Base-by-base conservation (phyloP, 2,113 vertebrate genomes). In the Guaruba guarouba region DNA sequence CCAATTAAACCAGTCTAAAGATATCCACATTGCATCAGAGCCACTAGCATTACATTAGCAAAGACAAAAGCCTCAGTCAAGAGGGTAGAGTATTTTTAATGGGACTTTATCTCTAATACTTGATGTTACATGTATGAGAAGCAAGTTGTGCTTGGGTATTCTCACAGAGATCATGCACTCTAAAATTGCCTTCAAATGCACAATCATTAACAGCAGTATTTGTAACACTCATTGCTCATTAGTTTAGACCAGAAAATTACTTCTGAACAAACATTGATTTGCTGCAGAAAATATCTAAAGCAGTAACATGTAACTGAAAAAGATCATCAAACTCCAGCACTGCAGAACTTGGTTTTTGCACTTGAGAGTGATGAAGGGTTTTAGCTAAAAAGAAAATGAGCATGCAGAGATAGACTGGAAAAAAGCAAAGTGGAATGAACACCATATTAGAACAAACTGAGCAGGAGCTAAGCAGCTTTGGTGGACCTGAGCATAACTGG, bases 1-100 rank as follows among this genome's bases (percentile, higher is more conserved):
- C 92, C 95, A 98, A 98, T 97, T 98, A 98, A 97, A 93, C 96
- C 96, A 92, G 94, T 97, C 96, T 90, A 97, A 97, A 91, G 97
- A 96, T 95, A 97, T 93, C 49, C 63, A 89, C 35, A 2, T 91
- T 82, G 74, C 74, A 94, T 76, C 95, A 90, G 87, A 89, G 62
- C 76, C 76, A 88, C 91, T 31, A 85, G 67, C 61, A 62, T 59
- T 96, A 61, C 77, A 91, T 96, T 95, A 96, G 28, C 25, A 89
- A 91, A 94, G 88, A 94, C 68, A 94, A 96, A 96, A 96, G 27
- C 48, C 63, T 13, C 57, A 82, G 82, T 92, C 85, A 93, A 76
- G 82, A 86, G 78, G 75, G 79, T 92, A 82, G 79, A 91, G 82
- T 91, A 92, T 93, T 61, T 96, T 89, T 94, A 96, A 95, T 87